Percentiles rank a stretch among this genome's conserved stretches.
Conservation (phyloP, 23 tunicate genomes). For the Clavelina lepadiformis region DNA sequence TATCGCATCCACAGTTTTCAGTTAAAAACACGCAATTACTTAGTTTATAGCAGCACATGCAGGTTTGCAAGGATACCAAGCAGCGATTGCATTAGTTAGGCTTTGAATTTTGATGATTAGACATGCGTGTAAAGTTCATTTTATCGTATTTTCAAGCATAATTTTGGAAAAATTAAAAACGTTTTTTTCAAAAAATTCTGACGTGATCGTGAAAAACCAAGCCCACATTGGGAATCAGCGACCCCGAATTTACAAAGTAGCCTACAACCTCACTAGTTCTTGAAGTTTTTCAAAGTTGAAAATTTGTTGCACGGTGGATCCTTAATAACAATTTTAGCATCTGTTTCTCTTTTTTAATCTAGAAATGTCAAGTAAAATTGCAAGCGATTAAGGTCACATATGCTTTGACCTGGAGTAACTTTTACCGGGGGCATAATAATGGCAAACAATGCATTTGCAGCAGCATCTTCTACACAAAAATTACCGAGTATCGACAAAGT, state of each 20-base stretch:
- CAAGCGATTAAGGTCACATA: too few species aligned
- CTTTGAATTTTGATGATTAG: conserved; percentile 1
- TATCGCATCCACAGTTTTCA: conserved; percentile 6
- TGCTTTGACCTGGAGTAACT: too few species aligned
- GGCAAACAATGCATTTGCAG: too few species aligned
- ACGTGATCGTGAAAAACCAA: background rate
- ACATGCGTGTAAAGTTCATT: background rate
- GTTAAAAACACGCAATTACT: too few species aligned
- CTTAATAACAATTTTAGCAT: too few species aligned
- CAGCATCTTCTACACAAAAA: too few species aligned
- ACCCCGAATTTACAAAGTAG: background rate
- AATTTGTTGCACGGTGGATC: conserved; percentile 8
- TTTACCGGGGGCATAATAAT: too few species aligned
- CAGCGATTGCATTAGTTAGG: background rate
- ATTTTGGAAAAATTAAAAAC: conserved; percentile 1
- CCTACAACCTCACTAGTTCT: conserved; percentile 7
- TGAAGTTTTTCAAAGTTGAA: conserved; percentile 15
- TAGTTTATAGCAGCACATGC: background rate
- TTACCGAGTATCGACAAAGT: too few species aligned
- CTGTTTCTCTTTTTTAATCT: too few species aligned
- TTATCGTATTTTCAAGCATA: conserved; percentile 5
- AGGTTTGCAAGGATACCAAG: background rate
- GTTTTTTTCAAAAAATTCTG: conserved; percentile 10
- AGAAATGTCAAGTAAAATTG: too few species aligned
- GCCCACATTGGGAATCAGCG: background rate